Percentiles rank a stretch among this genome's conserved stretches.
Evolutionary conservation across 1,140 invertebrate genomes (phyloP).

Genomic region (Trinorchestia longiramus): DNA sequence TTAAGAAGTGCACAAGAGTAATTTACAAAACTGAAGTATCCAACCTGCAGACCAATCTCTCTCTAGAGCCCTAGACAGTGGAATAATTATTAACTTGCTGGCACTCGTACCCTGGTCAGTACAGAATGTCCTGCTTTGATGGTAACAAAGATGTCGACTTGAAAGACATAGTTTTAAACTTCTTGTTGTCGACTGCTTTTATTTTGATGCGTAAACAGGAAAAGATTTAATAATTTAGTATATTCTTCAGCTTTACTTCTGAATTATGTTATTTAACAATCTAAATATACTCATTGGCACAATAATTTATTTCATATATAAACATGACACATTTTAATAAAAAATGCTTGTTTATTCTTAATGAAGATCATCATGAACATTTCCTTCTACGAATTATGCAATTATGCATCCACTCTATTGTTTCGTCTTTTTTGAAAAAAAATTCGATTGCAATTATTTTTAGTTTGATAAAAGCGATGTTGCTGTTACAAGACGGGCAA

Average conservation of each 20-base stretch:
- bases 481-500: background rate
- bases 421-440: background rate
- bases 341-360: background rate
- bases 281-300: background rate
- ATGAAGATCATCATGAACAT: background rate
- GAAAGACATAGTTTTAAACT: background rate
- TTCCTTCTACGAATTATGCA: background rate
- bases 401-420: too few species aligned
- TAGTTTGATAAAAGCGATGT: background rate
- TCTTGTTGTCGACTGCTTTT: background rate
- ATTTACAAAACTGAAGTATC: too few species aligned
- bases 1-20: too few species aligned
- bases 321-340: background rate
- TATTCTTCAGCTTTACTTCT: background rate
- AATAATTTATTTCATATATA: background rate
- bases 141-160: background rate
- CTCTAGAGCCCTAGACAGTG: too few species aligned
- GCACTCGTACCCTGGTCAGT: too few species aligned
- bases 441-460: background rate
- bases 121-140: too few species aligned
- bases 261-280: background rate
- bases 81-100: too few species aligned
- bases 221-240: background rate
- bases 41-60: too few species aligned
- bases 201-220: background rate